A percentile compares a stretch with the other conserved stretches of the same genome.
phyloP scores from a whole-genome alignment of 2,888 invertebrate species.

The Coelinius sp. region DNA sequence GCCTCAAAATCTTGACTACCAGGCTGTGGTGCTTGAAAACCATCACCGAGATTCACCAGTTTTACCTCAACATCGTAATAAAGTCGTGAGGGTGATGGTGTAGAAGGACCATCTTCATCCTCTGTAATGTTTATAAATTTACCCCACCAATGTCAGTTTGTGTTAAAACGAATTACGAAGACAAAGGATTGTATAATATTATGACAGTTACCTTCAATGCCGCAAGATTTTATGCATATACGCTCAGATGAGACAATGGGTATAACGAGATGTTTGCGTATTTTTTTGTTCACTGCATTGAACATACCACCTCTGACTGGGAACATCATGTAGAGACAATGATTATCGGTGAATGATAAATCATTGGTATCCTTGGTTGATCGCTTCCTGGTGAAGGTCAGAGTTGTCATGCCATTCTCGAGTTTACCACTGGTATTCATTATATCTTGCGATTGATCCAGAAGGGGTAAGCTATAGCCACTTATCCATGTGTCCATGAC shows the following conservation, averaged over 20 bases:
- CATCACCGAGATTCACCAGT: slow-evolving; percentile 83
- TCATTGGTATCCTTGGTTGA: slow-evolving; percentile 83
- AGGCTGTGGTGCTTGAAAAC: slow-evolving; percentile 81
- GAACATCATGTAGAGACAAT: slow-evolving; percentile 90
- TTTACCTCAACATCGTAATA: slow-evolving; percentile 82
- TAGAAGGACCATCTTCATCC: slow-evolving; percentile 75
- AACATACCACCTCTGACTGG: slow-evolving; percentile 87
- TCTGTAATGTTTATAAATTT: slow-evolving; percentile 60
- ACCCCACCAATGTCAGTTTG: slow-evolving; percentile 67
- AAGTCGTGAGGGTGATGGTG: slow-evolving; percentile 77
- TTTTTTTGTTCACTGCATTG: slow-evolving; percentile 88
- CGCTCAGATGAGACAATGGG: slow-evolving; percentile 82
- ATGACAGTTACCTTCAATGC: slow-evolving; percentile 75
- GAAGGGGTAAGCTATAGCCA: slow-evolving; percentile 82
- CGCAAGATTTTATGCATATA: slow-evolving; percentile 88
- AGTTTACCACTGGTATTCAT: slow-evolving; percentile 79
- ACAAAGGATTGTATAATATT: not conserved
- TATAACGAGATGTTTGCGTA: slow-evolving; percentile 82
- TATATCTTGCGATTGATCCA: slow-evolving; percentile 84
- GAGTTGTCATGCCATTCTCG: slow-evolving; percentile 82
- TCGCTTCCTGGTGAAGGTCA: slow-evolving; percentile 85
- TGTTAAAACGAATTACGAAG: slow-evolving; percentile 51
- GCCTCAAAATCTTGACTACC: slow-evolving; percentile 83
- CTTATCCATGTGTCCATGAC: slow-evolving; percentile 91
- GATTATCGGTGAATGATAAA: slow-evolving; percentile 84